phyloP scores from a whole-genome alignment of 2,113 vertebrate species.

The Panthera leo region DNA sequence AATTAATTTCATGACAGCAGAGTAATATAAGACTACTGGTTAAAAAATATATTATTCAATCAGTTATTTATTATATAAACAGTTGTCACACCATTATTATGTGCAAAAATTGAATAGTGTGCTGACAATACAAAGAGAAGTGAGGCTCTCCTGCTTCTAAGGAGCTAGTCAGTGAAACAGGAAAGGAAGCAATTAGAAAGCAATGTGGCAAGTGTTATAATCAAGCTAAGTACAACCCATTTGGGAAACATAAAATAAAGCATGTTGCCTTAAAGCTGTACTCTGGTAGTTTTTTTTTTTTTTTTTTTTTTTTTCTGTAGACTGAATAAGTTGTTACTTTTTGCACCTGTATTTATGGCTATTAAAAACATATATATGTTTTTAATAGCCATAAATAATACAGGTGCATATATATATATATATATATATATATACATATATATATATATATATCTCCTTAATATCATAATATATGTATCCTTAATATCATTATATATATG shows the following conservation, averaged over 20 bases:
- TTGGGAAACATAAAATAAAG: not conserved
- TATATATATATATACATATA: not conserved
- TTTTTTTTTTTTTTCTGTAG: not conserved
- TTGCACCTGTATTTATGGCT: not conserved
- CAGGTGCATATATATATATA: no score
- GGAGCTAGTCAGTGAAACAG: not conserved
- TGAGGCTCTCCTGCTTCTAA: not conserved
- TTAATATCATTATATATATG: no score
- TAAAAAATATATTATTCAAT: not conserved
- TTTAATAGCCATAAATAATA: no score
- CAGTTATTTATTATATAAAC: not conserved
- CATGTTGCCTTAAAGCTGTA: not conserved
- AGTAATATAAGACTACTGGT: not conserved
- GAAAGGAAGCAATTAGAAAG: not conserved
- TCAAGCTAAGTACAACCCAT: not conserved
- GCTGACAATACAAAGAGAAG: not conserved
- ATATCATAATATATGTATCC: not conserved
- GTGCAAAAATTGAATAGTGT: not conserved
- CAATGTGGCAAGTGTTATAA: not conserved
- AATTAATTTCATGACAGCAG: not conserved
- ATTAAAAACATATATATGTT: no score
- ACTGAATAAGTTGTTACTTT: not conserved
- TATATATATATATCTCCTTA: not conserved
- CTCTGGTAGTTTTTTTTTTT: not conserved
- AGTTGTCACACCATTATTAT: not conserved